These are phyloP conservation scores for Arctia plantaginis DNA, from an alignment of 2,888 invertebrate species.

Conservation along the genomic window DNA sequence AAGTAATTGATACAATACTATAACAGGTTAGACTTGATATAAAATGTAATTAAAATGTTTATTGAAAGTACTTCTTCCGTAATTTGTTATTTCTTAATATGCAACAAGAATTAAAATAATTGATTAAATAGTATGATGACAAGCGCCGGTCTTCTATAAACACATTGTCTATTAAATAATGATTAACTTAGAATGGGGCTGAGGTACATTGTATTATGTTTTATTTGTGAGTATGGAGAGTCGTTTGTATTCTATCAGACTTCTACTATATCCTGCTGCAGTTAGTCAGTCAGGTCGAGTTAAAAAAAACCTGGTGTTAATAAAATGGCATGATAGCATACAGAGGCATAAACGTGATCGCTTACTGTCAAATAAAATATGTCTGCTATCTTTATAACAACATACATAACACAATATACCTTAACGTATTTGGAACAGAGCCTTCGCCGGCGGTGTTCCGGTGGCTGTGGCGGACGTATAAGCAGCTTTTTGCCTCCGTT, in stretches of 20 bases:
- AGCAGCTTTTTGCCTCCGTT: slow-evolving; percentile 74
- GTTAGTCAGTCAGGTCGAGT: neutral
- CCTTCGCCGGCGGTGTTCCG: slow-evolving; percentile 68
- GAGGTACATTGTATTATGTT: too few species aligned
- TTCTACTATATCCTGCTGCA: neutral
- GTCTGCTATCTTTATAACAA: neutral
- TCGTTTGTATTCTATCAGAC: neutral
- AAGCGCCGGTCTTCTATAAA: neutral
- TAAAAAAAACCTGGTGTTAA: neutral
- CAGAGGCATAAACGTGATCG: neutral
- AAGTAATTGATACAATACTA: neutral
- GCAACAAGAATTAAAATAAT: neutral
- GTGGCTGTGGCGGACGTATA: slow-evolving; percentile 70
- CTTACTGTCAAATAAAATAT: neutral
- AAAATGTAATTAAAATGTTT: neutral
- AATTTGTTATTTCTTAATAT: neutral
- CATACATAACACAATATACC: slow-evolving; percentile 1
- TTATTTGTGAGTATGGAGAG: too few species aligned
- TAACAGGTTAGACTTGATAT: neutral
- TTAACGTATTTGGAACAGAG: slow-evolving; percentile 16
- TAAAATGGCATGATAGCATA: neutral
- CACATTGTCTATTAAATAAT: neutral
- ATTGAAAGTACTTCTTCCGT: neutral
- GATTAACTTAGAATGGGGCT: too few species aligned
- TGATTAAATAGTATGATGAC: neutral